Conservation (phyloP, 1,140 invertebrate species). For the Metaphire vulgaris region DNA sequence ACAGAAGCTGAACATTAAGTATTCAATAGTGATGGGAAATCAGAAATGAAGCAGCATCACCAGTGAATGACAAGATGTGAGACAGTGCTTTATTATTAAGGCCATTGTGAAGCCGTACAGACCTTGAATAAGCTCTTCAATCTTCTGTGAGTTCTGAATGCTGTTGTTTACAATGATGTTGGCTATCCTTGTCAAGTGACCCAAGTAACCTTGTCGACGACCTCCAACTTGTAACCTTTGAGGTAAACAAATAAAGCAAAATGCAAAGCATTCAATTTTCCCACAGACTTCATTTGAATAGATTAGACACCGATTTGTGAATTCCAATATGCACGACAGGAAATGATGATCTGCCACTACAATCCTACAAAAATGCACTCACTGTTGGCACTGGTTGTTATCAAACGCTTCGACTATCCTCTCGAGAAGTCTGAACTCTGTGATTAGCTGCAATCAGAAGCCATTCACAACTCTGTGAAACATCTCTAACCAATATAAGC, state of each 20-base stretch:
- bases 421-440: constrained; percentile 61
- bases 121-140: constrained; percentile 50
- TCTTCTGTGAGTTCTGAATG: constrained; percentile 47
- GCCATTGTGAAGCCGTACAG: too few species aligned
- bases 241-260: constrained; percentile 29
- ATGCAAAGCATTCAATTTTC: not conserved
- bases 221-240: constrained; percentile 52
- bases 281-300: not conserved
- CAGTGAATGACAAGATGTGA: too few species aligned
- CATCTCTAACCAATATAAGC: not conserved
- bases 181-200: constrained; percentile 67
- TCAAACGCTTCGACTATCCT: constrained; percentile 64
- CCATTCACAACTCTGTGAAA: constrained; percentile 3
- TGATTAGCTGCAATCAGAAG: constrained; percentile 59
- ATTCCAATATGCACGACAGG: not conserved
- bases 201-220: constrained; percentile 65
- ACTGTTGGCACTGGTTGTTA: constrained; percentile 57
- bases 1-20: too few species aligned
- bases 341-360: not conserved
- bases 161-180: constrained; percentile 59
- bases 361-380: constrained; percentile 40
- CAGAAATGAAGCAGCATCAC: too few species aligned
- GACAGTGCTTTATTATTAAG: too few species aligned
- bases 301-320: not conserved
- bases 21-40: too few species aligned